Conservation (phyloP, 2,113 vertebrate species). For the Dipodomys ordii region DNA sequence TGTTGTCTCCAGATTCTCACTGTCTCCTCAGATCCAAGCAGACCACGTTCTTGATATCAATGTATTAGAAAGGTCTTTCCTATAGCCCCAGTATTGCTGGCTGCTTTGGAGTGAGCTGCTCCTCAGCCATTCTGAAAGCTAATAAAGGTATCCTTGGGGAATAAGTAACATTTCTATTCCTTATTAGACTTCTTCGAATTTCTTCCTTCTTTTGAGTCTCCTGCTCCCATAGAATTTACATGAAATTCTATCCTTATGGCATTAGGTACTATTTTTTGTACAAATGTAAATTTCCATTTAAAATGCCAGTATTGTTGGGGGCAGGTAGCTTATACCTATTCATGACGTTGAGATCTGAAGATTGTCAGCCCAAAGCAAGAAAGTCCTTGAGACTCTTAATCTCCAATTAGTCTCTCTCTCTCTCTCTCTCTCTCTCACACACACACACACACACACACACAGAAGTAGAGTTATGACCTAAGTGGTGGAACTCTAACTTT, state of each 20-base stretch:
- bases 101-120: conserved; percentile 29
- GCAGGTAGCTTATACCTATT: too few relatives aligned
- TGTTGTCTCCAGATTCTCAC: not conserved
- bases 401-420: too few relatives aligned
- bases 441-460: too few relatives aligned
- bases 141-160: conserved; percentile 31
- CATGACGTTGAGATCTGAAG: too few relatives aligned
- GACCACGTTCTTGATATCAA: not conserved
- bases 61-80: conserved; percentile 24
- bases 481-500: too few relatives aligned
- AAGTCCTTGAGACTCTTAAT: too few relatives aligned
- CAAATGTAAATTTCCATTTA: not conserved
- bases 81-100: not conserved
- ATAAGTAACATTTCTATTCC: conserved; percentile 36
- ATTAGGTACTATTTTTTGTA: not conserved
- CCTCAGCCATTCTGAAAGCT: conserved; percentile 41
- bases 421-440: too few relatives aligned
- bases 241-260: not conserved
- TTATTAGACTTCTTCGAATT: not conserved
- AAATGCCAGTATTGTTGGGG: too few relatives aligned
- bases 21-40: not conserved
- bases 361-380: too few relatives aligned
- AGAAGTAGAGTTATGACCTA: too few relatives aligned
- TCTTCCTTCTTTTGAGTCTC: not conserved
- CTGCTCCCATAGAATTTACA: not conserved